Base-by-base conservation (phyloP, 2,888 invertebrate species). In the Drymonia ruficornis region DNA sequence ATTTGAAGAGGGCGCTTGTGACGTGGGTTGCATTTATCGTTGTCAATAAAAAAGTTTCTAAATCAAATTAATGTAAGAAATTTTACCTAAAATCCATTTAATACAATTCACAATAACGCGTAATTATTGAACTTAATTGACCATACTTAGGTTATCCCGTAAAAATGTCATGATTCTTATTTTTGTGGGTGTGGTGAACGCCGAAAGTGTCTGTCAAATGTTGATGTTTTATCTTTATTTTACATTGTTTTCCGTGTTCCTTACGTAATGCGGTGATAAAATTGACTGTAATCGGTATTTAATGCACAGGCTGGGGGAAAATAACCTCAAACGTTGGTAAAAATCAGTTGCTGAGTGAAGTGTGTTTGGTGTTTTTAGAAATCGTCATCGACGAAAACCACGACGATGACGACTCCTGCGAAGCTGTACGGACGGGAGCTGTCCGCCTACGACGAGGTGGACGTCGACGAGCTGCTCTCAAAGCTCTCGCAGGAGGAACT, bases 401-500 rank as follows among this genome's bases (percentile, higher is more conserved):
- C 97, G 72, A 97, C 96, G 83, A 97, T 97, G 95, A 97, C 97
- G 81, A 97, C 97, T 72, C 96, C 97, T 81, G 96, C 97, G 70
- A 98, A 97, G 91, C 90, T 98, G 75, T 97, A 96, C 83, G 98
- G 98, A 78, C 97, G 97, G 89, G 98, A 98, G 89, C 93, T 98
- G 78, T 96, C 96, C 80, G 95, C 96, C 76, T 98, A 98, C 84
- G 98, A 98, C 86, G 98, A 99, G 87, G 96, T 98, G 80, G 99
- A 99, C 87, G 97, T 99, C 72, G 99, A 99, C 84, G 98, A 98
- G 76, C 94, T 99, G 60, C 93, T 99, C 76, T 94, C 97, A 54
- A 98, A 99, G 86, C 94, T 99, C 65, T 96, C 98, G 57, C 96
- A 97, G 50, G 99, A 99, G 85, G 99, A 99, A 94, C 96, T 99